Percentiles rank a stretch among this genome's conserved stretches.
Conservation (phyloP, 2,888 invertebrate genomes). For the Sphecodes monilicornis region DNA sequence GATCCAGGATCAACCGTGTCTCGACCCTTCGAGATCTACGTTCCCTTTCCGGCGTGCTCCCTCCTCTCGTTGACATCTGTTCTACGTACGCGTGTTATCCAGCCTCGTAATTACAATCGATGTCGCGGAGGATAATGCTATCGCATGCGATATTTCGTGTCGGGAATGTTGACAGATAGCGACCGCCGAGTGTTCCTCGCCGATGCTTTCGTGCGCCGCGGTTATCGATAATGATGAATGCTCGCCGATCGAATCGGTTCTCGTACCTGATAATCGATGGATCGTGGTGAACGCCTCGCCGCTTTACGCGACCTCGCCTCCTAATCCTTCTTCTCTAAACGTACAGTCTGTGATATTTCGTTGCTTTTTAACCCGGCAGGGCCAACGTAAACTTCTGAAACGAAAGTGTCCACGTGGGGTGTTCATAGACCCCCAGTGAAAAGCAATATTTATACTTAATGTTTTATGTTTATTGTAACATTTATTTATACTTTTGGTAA, state of each 20-base stretch:
- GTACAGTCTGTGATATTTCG: not conserved
- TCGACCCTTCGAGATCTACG: slow-evolving; percentile 4
- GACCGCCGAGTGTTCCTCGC: slow-evolving; percentile 41
- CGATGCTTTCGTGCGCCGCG: slow-evolving; percentile 26
- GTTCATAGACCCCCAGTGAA: too few relatives aligned
- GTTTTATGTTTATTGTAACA: too few relatives aligned
- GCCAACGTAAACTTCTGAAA: too few relatives aligned
- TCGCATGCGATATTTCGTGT: slow-evolving; percentile 69
- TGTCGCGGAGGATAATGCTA: slow-evolving; percentile 50
- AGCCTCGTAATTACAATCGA: slow-evolving; percentile 59
- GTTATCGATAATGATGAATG: slow-evolving; percentile 34
- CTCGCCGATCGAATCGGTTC: not conserved
- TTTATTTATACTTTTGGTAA: too few relatives aligned
- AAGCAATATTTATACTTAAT: too few relatives aligned
- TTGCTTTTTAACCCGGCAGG: too few relatives aligned
- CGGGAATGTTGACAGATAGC: slow-evolving; percentile 66
- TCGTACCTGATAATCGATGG: slow-evolving; percentile 5
- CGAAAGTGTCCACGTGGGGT: too few relatives aligned
- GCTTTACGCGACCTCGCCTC: not conserved
- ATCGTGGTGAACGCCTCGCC: not conserved
- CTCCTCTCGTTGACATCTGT: not conserved
- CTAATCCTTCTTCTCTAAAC: not conserved
- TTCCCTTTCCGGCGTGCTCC: not conserved
- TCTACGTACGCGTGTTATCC: slow-evolving; percentile 16
- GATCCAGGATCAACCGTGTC: slow-evolving; percentile 5